Percentiles rank a stretch among this genome's conserved stretches.
phyloP scores from a whole-genome alignment of 2,888 invertebrate species.

The Lasioglossum lativentre region DNA sequence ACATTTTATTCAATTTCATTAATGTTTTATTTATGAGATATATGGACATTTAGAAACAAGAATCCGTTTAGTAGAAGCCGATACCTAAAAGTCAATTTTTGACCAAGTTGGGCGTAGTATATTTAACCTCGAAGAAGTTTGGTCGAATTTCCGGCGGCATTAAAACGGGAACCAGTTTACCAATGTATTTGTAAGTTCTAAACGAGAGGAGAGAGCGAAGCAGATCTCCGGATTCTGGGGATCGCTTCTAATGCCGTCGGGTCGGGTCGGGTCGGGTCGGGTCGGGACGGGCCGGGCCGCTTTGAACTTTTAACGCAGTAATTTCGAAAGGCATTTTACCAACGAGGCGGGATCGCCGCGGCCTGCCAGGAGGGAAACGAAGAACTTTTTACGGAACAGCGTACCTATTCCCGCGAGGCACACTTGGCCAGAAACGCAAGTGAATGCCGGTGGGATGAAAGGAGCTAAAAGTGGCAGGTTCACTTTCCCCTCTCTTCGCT shows the following conservation, averaged over 20 bases:
- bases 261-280: slow-evolving; percentile 1
- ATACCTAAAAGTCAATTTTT: no score
- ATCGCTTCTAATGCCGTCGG: slow-evolving; percentile 38
- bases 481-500: slow-evolving; percentile 43
- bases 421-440: slow-evolving; percentile 53
- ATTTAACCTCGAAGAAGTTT: slow-evolving; percentile 8
- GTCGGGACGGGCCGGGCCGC: slow-evolving; percentile 2
- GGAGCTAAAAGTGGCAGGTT: slow-evolving; percentile 46
- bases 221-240: slow-evolving; percentile 7
- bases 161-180: slow-evolving; percentile 17
- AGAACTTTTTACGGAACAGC: slow-evolving; percentile 50
- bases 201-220: slow-evolving; percentile 20
- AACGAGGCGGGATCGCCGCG: slow-evolving; percentile 23
- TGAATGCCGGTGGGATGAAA: slow-evolving; percentile 45
- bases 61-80: no score
- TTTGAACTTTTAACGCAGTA: slow-evolving; percentile 61
- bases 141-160: slow-evolving; percentile 12
- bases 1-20: no score
- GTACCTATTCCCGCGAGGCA: slow-evolving; percentile 50
- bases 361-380: slow-evolving; percentile 25
- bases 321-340: slow-evolving; percentile 57
- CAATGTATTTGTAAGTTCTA: slow-evolving; percentile 8
- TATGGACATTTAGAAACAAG: no score
- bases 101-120: no score
- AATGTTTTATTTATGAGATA: no score